A percentile compares a stretch with the other conserved stretches of the same genome.
These are phyloP conservation scores for Euschistus heros DNA, from an alignment of 1,140 invertebrate genomes.

Conservation along the genomic window DNA sequence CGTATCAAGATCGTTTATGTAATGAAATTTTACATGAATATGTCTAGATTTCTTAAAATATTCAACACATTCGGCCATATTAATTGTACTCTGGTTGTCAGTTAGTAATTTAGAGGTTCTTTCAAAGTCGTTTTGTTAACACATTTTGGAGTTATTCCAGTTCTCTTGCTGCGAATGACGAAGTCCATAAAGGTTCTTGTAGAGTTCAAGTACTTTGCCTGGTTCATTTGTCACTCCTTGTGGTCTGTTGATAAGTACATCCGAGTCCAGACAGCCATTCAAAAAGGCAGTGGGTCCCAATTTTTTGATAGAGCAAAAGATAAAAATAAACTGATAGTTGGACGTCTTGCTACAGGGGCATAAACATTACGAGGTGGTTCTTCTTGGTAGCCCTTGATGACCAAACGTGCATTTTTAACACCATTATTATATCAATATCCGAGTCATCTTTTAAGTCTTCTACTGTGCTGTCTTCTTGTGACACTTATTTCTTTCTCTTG, in stretches of 20 bases:
- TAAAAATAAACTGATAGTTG: neutral
- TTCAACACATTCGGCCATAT: neutral
- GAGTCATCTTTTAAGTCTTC: neutral
- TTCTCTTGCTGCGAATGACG: neutral
- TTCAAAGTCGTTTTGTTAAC: neutral
- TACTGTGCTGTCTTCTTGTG: neutral
- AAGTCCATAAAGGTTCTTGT: neutral
- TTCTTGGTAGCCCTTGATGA: neutral
- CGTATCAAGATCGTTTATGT: neutral
- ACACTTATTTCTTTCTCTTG: neutral
- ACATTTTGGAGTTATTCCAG: neutral
- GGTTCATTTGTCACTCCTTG: neutral
- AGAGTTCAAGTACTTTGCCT: neutral
- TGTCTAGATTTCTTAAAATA: neutral
- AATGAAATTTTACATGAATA: constrained; percentile 1
- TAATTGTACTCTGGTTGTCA: neutral
- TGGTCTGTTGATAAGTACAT: neutral
- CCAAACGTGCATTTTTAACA: neutral
- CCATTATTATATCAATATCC: neutral
- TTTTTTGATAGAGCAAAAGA: neutral
- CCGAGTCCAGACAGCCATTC: neutral
- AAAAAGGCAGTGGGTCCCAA: neutral
- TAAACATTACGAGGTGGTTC: neutral
- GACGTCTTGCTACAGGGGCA: neutral
- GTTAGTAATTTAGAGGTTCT: neutral